Evolutionary conservation across 2,797 vertebrate species (phyloP), one percentile per base, ranked within the genome.

Genomic region (Manis javanica): DNA sequence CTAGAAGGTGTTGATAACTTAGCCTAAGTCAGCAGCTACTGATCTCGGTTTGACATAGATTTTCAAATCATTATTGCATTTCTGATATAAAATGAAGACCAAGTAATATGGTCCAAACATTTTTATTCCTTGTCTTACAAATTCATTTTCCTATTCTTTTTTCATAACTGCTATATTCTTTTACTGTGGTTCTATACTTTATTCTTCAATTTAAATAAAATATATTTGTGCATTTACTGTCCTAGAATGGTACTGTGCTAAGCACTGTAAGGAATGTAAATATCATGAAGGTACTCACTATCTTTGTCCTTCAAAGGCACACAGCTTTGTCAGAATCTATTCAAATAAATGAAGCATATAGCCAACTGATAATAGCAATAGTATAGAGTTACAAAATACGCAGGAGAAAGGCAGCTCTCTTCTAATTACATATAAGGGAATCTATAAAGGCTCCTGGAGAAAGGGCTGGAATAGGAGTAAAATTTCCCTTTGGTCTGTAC

Each of bases 1-100:
- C 5, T 84, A 34, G n/a, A 86, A 93, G 37, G 5, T 64, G 5
- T 4, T 83, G 21, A 77, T 81, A 14, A 68, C 78, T 74, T 72
- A 68, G 34, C 31, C 26, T 49, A 78, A 93, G 49, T 24, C 10
- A 78, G 68, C 34, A 74, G 69, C 8, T 79, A 51, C 26, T 57
- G 16, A 87, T 83, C 16, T 19, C 19, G 57, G 55, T 68, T 83
- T 83, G 49, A 55, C 16, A 78, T 7, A 66, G 15, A 59, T 29
- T 95, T 89, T 91, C 24, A 86, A 89, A 61, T 78, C 49, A 89
- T 34, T 34, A 39, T 46, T 88, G 39, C 5, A 82, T 72, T 77
- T 89, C 7, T 85, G 69, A 71, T 19, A 46, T 46, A 77, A 88
- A 51, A 91, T n/a, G 29, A 87, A 96, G 87, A 69, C 5, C 2